Percentiles rank a stretch among this genome's conserved stretches.
Evolutionary conservation across 2,888 invertebrate species (phyloP).

Genomic region (Tenthredo livida): DNA sequence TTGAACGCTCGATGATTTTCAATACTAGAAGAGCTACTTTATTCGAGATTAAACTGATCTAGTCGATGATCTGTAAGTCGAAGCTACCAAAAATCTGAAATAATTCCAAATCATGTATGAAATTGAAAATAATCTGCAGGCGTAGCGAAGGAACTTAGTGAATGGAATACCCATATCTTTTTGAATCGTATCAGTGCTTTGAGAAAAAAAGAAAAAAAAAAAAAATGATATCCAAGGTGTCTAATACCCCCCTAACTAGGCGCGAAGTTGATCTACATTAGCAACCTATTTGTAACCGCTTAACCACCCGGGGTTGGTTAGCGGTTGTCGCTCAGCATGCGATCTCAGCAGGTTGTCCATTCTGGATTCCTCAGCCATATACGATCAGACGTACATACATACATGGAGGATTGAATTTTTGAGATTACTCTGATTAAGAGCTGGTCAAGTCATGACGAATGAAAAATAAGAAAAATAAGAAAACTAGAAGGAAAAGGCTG

Average conservation of each 20-base stretch:
- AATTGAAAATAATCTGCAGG: too few relatives aligned
- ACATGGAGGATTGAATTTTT: conserved; percentile 4
- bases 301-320: conserved; percentile 67
- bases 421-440: conserved; percentile 1
- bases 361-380: background rate
- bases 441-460: background rate
- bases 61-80: background rate
- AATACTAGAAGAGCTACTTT: too few relatives aligned
- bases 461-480: background rate
- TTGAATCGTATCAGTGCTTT: background rate
- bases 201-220: background rate
- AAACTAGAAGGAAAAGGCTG: background rate
- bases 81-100: too few relatives aligned
- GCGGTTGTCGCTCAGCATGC: conserved; percentile 67
- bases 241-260: conserved; percentile 27
- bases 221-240: background rate
- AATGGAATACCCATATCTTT: background rate
- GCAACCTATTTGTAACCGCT: conserved; percentile 69
- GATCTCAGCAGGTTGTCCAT: conserved; percentile 61
- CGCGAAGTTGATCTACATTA: conserved; percentile 56
- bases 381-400: background rate
- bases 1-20: too few relatives aligned
- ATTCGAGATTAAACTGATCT: too few relatives aligned
- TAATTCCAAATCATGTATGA: too few relatives aligned
- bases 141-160: too few relatives aligned